Conservation (phyloP, 1,140 invertebrate genomes). For the Condylostylus longicornis region DNA sequence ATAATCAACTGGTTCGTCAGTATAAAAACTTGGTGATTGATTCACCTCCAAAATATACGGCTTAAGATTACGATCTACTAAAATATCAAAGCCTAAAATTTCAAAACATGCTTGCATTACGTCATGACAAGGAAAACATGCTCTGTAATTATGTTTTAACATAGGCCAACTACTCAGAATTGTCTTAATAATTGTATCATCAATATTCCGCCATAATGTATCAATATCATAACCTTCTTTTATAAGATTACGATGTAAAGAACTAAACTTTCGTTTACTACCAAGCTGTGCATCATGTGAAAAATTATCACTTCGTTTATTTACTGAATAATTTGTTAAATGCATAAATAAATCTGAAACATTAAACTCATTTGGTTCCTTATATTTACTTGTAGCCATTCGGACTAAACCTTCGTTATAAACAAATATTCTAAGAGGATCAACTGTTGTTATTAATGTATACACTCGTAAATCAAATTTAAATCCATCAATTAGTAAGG, state of each 20-base stretch:
- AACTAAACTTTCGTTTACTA: slow-evolving; percentile 73
- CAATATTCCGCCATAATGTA: slow-evolving; percentile 64
- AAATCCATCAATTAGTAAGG: slow-evolving; percentile 84
- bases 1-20: slow-evolving; percentile 63
- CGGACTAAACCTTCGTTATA: slow-evolving; percentile 90
- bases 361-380: slow-evolving; percentile 62
- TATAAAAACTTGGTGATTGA: slow-evolving; percentile 83
- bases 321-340: slow-evolving; percentile 92
- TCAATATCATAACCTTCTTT: slow-evolving; percentile 55
- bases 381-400: slow-evolving; percentile 75
- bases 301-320: slow-evolving; percentile 61
- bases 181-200: slow-evolving; percentile 83
- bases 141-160: slow-evolving; percentile 73
- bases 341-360: slow-evolving; percentile 86
- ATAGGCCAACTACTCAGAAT: slow-evolving; percentile 69
- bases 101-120: slow-evolving; percentile 77
- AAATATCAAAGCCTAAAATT: slow-evolving; percentile 74
- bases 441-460: slow-evolving; percentile 82
- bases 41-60: slow-evolving; percentile 80
- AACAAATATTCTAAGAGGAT: slow-evolving; percentile 83
- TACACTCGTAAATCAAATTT: slow-evolving; percentile 97
- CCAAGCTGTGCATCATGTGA: slow-evolving; percentile 59
- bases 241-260: slow-evolving; percentile 57
- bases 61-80: slow-evolving; percentile 71
- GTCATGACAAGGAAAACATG: slow-evolving; percentile 73